Evolutionary conservation across 2,888 invertebrate species (phyloP).

Genomic region (Orchestes rusci): DNA sequence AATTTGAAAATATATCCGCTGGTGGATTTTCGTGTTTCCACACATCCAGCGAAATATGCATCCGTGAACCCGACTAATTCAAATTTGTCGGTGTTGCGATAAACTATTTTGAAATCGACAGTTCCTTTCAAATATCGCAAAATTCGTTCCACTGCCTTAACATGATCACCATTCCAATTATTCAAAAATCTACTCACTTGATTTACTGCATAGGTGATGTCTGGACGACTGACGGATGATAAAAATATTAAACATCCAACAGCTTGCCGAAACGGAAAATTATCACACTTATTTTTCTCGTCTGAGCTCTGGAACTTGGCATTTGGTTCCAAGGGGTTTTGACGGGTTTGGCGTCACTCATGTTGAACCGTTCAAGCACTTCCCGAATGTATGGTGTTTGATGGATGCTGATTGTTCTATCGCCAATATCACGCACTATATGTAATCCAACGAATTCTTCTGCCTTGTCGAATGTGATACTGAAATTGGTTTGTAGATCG

Average conservation of each 20-base stretch:
- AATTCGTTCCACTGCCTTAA: constrained; percentile 12
- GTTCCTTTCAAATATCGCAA: constrained; percentile 11
- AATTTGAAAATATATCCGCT: constrained; percentile 13
- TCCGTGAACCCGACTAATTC: constrained; percentile 5
- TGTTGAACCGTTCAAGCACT: constrained; percentile 5
- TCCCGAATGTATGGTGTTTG: constrained; percentile 1
- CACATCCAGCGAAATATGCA: constrained; percentile 12
- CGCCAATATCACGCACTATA: too few relatives aligned
- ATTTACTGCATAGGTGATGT: constrained; percentile 25
- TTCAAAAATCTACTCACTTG: constrained; percentile 23
- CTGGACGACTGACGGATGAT: constrained; percentile 25
- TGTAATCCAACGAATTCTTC: too few relatives aligned
- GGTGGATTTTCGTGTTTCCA: constrained; percentile 7
- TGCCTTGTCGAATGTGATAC: too few relatives aligned
- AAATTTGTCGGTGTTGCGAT: not conserved
- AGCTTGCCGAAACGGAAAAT: constrained; percentile 25
- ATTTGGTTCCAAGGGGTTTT: too few relatives aligned
- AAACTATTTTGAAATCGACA: constrained; percentile 2
- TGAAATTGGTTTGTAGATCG: too few relatives aligned
- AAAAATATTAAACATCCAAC: constrained; percentile 28
- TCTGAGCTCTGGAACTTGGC: too few relatives aligned
- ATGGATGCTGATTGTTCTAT: too few relatives aligned
- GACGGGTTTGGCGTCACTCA: constrained; percentile 6
- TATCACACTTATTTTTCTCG: too few relatives aligned
- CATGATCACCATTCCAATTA: constrained; percentile 6